Evolutionary conservation across 1,140 invertebrate species (phyloP).

Genomic region (Ceratina australensis): DNA sequence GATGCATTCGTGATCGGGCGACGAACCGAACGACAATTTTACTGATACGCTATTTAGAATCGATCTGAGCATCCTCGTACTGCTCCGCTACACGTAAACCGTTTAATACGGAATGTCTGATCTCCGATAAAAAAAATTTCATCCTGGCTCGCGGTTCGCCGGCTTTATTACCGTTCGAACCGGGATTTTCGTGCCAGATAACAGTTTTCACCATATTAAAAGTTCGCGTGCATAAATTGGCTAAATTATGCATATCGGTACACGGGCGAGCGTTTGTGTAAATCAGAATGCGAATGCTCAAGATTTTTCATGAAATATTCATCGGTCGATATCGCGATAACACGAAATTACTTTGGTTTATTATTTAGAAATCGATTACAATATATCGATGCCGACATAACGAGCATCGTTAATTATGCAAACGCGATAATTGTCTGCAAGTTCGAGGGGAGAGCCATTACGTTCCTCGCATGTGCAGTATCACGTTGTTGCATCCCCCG

Average conservation of each 20-base stretch:
- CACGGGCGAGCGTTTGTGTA: not conserved
- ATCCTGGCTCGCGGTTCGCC: too few species aligned
- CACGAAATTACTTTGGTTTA: conserved; percentile 20
- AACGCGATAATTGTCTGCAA: not conserved
- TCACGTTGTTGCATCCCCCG: not conserved
- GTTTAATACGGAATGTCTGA: too few species aligned
- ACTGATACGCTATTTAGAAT: too few species aligned
- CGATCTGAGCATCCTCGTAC: too few species aligned
- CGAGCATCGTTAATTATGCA: conserved; percentile 31
- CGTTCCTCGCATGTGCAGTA: not conserved
- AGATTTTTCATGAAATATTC: conserved; percentile 11
- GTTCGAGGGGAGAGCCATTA: too few species aligned
- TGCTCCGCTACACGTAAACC: too few species aligned
- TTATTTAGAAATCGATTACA: conserved; percentile 46
- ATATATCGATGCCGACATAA: conserved; percentile 25
- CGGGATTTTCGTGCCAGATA: not conserved
- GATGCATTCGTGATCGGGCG: too few species aligned
- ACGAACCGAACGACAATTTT: too few species aligned
- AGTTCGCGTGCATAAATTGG: not conserved
- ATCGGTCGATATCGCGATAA: conserved; percentile 1
- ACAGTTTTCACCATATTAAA: not conserved
- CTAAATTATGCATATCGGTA: not conserved
- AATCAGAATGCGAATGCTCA: not conserved
- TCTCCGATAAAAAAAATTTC: too few species aligned
- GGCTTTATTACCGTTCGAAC: too few species aligned